Conservation (phyloP, 2,797 vertebrate species). For the Tenualosa ilisha region DNA sequence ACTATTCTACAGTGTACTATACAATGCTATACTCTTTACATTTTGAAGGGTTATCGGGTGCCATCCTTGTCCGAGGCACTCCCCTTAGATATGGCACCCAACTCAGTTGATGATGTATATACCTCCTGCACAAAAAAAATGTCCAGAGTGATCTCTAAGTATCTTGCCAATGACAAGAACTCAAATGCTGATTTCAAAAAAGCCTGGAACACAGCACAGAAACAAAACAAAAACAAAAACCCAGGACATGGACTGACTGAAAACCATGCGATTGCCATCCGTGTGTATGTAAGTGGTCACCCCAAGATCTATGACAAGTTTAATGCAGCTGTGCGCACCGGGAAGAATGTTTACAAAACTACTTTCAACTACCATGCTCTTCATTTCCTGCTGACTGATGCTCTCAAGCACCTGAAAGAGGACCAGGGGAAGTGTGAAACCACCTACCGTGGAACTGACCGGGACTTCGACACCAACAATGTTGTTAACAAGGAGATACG, state of each 20-base stretch:
- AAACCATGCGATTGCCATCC: background rate
- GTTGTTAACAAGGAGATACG: background rate
- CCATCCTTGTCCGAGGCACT: background rate
- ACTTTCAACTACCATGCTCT: background rate
- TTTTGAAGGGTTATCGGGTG: background rate
- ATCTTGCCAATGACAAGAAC: background rate
- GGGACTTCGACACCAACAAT: background rate
- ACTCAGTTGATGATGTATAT: background rate
- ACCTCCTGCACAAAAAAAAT: background rate
- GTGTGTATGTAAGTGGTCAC: background rate
- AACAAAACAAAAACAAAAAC: background rate
- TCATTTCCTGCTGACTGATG: conserved; percentile 1
- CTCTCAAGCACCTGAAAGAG: background rate
- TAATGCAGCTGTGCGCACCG: background rate
- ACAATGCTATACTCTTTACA: no score
- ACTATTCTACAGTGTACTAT: background rate
- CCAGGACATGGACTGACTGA: background rate
- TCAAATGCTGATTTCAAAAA: background rate
- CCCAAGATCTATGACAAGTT: background rate
- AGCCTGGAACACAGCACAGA: background rate
- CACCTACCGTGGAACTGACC: background rate
- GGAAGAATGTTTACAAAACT: background rate
- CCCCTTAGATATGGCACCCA: background rate
- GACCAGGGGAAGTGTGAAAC: background rate
- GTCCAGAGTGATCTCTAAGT: background rate